Evolutionary conservation across 2,113 vertebrate genomes (phyloP).

Genomic region (Tamias sibiricus): DNA sequence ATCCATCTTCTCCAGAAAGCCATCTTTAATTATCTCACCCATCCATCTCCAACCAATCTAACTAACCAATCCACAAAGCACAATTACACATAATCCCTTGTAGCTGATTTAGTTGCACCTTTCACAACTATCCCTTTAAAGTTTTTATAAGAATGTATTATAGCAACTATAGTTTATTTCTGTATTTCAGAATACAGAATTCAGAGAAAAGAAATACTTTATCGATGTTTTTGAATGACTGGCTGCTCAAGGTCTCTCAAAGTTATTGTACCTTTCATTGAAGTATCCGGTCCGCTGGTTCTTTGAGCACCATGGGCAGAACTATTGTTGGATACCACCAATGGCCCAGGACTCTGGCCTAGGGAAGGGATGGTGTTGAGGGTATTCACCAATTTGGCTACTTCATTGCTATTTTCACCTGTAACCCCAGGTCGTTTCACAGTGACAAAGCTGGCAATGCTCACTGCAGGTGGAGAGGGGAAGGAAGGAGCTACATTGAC

Average conservation of each 20-base stretch:
- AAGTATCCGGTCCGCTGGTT: constrained; percentile 80
- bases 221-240: neutral
- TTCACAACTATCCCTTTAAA: neutral
- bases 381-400: constrained; percentile 89
- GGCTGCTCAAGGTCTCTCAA: constrained; percentile 41
- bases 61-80: neutral
- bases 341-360: constrained; percentile 86
- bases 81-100: neutral
- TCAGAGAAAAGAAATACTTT: neutral
- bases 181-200: constrained; percentile 18
- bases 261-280: constrained; percentile 83
- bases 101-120: neutral
- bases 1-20: neutral
- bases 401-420: constrained; percentile 87
- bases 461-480: constrained; percentile 85
- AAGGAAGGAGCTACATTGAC: constrained; percentile 60
- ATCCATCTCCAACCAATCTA: neutral
- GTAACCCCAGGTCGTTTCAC: constrained; percentile 88
- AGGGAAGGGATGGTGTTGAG: constrained; percentile 86
- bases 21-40: neutral
- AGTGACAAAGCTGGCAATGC: constrained; percentile 87
- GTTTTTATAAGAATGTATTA: neutral
- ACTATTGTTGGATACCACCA: constrained; percentile 88
- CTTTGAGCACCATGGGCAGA: constrained; percentile 85
- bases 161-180: neutral